Base-by-base conservation (phyloP, 2,113 vertebrate genomes). In the Corythoichthys haematopterus region DNA sequence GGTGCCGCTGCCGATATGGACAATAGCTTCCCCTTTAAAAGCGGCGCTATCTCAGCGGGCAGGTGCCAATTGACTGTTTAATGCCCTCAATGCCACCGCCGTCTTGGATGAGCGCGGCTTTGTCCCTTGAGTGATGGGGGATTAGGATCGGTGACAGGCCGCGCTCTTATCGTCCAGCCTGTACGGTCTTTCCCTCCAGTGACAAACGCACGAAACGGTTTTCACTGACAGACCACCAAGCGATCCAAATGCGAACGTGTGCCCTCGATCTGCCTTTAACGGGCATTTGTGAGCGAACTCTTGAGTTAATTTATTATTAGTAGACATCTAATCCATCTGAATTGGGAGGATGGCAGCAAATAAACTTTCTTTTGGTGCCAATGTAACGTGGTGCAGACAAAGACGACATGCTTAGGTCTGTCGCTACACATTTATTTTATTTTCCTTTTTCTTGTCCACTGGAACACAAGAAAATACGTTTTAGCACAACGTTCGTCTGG, bases 101-200 rank as follows among this genome's bases (percentile, higher is more conserved):
- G 67, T 69, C 28, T 79, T 63, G 68, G 69, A 76, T 64, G 64
- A 72, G 74, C 65, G 68, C 50, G n/a, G n/a, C 84, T 85, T 90
- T 91, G 85, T 91, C 77, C 86, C 68, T 71, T 75, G 88, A 89
- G 83, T 85, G 83, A 89, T 88, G 77, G 80, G 71, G 87, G 75
- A 89, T 89, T 84, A 82, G 78, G 82, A 70, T 68, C 79, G 81
- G 81, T 88, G 86, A 89, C 82, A 83, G 86, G 79, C 37, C 50
- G 33, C 43, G 55, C 50, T 79, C 77, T 90, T 90, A 91, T 90
- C 85, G 71, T 71, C 33, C 48, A 35, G 12, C 70, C 74, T 73
- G 68, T 20, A 3, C 69, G 2, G 55, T 67, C 59, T 60, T 56
- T 63, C 62, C 15, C 1, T 11, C 11, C 48, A 60, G 55, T 48